Conservation (phyloP, 2,888 invertebrate species). For the Stenodema calcarata region DNA sequence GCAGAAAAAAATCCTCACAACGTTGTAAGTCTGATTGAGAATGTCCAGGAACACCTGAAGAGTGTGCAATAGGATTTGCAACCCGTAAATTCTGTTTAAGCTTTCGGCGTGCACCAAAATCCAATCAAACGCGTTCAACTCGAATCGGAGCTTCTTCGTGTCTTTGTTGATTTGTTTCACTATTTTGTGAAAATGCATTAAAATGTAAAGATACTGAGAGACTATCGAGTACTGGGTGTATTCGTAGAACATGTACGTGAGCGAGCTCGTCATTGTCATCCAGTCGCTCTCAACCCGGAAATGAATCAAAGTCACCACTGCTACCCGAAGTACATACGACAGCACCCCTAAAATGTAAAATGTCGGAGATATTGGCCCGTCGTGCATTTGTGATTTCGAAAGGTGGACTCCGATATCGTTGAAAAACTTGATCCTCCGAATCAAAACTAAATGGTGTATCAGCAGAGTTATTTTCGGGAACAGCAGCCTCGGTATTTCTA, state of each 20-base stretch:
- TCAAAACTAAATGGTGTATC: background rate
- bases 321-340: background rate
- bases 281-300: background rate
- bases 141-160: background rate
- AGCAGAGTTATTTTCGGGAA: slow-evolving; percentile 5
- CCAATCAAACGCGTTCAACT: background rate
- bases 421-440: background rate
- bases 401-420: background rate
- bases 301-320: background rate
- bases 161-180: background rate
- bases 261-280: background rate
- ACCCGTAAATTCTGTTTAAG: background rate
- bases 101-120: background rate
- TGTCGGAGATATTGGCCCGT: background rate
- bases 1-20: background rate
- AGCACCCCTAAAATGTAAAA: background rate
- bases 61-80: background rate
- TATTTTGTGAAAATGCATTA: background rate
- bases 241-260: background rate
- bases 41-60: background rate
- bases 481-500: background rate
- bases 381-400: background rate
- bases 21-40: background rate
- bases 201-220: background rate
- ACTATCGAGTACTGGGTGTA: background rate